These are phyloP conservation scores for Naja naja DNA, from an alignment of 2,113 vertebrate genomes.

Conservation along the genomic window DNA sequence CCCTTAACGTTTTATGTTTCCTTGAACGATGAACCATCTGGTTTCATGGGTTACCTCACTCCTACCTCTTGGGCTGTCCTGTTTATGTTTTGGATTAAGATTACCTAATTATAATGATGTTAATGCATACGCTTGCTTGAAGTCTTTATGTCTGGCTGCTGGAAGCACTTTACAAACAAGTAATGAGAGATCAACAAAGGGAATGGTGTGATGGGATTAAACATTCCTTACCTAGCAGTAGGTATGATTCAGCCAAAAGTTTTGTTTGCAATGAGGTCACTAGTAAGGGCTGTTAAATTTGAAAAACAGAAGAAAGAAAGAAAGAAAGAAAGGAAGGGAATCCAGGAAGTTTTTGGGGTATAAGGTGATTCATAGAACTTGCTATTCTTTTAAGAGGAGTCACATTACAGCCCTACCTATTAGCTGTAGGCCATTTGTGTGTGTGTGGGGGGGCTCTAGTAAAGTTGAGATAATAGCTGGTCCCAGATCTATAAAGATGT, in stretches of 20 bases:
- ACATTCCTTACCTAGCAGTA: background rate
- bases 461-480: background rate
- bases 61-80: background rate
- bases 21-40: background rate
- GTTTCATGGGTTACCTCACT: background rate
- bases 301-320: no score
- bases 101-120: background rate
- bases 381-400: background rate
- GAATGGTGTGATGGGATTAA: background rate
- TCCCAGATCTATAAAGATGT: background rate
- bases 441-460: background rate
- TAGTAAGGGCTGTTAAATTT: background rate
- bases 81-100: background rate
- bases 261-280: background rate
- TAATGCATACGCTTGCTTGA: background rate
- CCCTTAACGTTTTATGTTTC: background rate
- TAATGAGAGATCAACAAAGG: background rate
- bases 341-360: background rate
- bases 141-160: background rate
- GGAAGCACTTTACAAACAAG: background rate
- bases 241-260: background rate
- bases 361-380: background rate
- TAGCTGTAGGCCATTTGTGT: background rate
- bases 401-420: background rate
- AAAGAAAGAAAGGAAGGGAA: background rate